Evolutionary conservation across 2,888 invertebrate species (phyloP).

Genomic region (Linyphia triangularis): DNA sequence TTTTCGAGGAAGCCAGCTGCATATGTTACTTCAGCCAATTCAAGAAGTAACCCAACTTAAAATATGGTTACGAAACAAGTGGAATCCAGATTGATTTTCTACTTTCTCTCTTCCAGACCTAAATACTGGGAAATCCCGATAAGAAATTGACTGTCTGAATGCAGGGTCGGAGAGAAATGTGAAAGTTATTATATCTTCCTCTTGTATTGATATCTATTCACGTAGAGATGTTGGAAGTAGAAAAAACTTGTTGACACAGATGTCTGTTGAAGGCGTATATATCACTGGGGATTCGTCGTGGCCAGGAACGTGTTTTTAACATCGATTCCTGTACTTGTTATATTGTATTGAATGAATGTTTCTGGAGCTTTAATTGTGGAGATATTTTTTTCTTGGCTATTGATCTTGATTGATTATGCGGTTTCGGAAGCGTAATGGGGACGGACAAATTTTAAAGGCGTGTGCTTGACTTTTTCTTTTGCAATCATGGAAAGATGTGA

Average conservation of each 20-base stretch:
- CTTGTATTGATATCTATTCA: not conserved
- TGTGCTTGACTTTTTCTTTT: not conserved
- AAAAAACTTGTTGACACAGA: not conserved
- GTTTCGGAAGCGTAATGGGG: not conserved
- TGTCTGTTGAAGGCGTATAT: not conserved
- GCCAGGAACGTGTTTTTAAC: not conserved
- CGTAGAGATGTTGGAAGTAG: not conserved
- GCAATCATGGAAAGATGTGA: not conserved
- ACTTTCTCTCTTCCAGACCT: no score
- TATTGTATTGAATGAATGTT: not conserved
- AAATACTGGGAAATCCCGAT: no score
- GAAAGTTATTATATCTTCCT: no score
- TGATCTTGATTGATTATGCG: not conserved
- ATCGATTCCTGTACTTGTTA: not conserved
- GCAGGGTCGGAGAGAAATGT: no score
- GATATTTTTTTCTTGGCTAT: not conserved
- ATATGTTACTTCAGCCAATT: no score
- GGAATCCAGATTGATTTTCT: no score
- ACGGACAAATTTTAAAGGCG: not conserved
- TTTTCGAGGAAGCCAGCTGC: no score
- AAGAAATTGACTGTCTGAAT: no score
- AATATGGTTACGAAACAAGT: no score
- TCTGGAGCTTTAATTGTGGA: not conserved
- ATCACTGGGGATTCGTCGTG: not conserved
- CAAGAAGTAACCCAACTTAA: no score